Conservation (phyloP, 2,797 vertebrate species). For the Limnodromus scolopaceus region DNA sequence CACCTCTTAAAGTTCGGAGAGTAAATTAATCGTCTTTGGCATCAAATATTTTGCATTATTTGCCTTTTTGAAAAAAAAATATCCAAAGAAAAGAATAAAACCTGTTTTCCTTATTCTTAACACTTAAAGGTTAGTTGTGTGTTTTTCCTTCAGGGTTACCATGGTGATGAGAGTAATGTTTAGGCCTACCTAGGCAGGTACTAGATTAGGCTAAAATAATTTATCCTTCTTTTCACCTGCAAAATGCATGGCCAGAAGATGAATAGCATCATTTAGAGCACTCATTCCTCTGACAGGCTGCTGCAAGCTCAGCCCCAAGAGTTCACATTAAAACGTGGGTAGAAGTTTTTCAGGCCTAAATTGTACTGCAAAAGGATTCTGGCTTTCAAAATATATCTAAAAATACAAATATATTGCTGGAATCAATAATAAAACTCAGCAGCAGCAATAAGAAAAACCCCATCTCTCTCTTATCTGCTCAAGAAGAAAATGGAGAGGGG, state of each 20-base stretch:
- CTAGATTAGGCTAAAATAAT: slow-evolving; percentile 17
- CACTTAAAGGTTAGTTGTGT: background rate
- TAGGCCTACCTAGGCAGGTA: background rate
- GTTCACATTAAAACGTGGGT: background rate
- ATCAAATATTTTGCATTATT: background rate
- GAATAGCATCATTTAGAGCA: background rate
- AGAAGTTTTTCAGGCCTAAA: background rate
- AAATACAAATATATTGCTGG: background rate
- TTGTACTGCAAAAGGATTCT: background rate
- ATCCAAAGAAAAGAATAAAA: background rate
- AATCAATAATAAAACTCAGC: background rate
- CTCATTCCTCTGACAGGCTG: background rate
- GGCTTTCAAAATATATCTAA: background rate
- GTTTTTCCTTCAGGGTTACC: slow-evolving; percentile 21
- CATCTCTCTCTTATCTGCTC: background rate
- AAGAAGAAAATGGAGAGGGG: background rate
- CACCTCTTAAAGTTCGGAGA: background rate
- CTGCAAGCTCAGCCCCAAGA: background rate
- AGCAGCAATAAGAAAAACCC: background rate
- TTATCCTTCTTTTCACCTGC: slow-evolving; percentile 15
- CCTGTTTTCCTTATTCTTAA: background rate
- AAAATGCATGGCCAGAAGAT: slow-evolving; percentile 10
- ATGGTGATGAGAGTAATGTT: background rate
- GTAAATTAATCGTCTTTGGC: background rate
- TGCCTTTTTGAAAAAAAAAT: background rate